Base-by-base conservation (phyloP, 2,113 vertebrate genomes). In the Elanoides forficatus region DNA sequence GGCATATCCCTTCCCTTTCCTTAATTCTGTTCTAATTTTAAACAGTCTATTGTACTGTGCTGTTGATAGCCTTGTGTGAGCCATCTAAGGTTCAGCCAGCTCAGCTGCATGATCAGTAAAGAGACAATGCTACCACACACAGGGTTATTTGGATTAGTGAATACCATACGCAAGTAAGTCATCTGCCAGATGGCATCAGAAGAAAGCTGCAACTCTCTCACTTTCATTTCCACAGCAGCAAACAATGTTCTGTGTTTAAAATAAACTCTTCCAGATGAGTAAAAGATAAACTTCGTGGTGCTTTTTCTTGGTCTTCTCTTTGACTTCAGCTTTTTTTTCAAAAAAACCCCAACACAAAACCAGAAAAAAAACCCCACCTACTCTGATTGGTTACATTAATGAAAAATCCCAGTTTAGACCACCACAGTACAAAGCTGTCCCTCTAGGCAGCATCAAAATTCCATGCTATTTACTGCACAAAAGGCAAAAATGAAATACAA, bases 231-330 rank as follows among this genome's bases (percentile, higher is more conserved):
- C 97, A 97, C 96, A 95, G 97, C 97, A 98, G 98, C 98, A 98
- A 98, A 98, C 97, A 98, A 98, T 97, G 97, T 98, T 98, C 97
- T 71, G 7, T 98, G 98, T 98, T 98, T 98, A 98, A 98, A 98
- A 98, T 98, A 98, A 99, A 98, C 98, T 98, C 97, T 98, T 99
- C 98, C 98, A 99, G 98, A 98, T 98, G 99, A 98, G 98, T 96
- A 95, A 97, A 98, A 98, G 98, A 98, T 98, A 98, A 98, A 98
- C 98, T 98, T 89, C 86, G 95, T 97, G 93, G 96, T 95, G 95
- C 86, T 97, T 97, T 96, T 97, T 97, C 96, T 98, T 94, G 87
- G 88, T 95, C 90, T 98, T 97, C 92, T 92, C 94, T 92, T 94
- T 97, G 96, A 96, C 96, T 97, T 93, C 32, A 59, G 87, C 75